Evolutionary conservation across 2,797 vertebrate genomes (phyloP).

Genomic region (Manis javanica): DNA sequence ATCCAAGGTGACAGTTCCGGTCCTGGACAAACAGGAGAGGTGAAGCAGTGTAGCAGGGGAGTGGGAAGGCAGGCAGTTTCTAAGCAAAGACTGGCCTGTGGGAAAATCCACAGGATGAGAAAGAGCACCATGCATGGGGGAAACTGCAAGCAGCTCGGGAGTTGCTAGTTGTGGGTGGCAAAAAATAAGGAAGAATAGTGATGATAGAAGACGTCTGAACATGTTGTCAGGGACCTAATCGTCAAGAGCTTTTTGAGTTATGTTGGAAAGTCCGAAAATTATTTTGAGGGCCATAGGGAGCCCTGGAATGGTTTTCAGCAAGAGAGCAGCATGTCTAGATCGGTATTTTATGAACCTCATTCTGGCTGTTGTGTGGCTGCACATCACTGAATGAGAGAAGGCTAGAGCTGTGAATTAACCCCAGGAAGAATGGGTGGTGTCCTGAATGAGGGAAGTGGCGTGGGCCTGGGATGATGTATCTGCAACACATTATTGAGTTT

Average conservation of each 20-base stretch:
- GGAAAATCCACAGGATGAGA: background rate
- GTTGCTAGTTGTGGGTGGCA: fast-evolving
- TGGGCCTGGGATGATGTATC: fast-evolving
- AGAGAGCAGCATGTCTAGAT: fast-evolving
- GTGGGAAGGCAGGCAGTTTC: fast-evolving
- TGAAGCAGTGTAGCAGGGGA: fast-evolving
- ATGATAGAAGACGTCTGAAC: background rate
- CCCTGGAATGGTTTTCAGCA: background rate
- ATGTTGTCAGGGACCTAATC: background rate
- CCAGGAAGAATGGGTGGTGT: fast-evolving
- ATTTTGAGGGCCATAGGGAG: background rate
- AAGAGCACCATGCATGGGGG: fast-evolving
- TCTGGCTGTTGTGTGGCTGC: background rate
- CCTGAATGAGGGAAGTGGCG: background rate
- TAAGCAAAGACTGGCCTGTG: background rate
- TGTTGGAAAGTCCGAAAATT: background rate
- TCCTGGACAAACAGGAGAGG: background rate
- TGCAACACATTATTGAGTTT: background rate
- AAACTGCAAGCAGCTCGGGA: background rate
- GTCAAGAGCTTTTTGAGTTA: background rate
- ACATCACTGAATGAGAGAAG: no score
- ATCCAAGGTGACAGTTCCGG: background rate
- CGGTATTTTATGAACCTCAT: background rate
- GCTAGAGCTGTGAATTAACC: fast-evolving
- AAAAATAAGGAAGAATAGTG: background rate